Evolutionary conservation across 2,113 vertebrate genomes (phyloP).

Genomic region (Corythoichthys intestinalis): DNA sequence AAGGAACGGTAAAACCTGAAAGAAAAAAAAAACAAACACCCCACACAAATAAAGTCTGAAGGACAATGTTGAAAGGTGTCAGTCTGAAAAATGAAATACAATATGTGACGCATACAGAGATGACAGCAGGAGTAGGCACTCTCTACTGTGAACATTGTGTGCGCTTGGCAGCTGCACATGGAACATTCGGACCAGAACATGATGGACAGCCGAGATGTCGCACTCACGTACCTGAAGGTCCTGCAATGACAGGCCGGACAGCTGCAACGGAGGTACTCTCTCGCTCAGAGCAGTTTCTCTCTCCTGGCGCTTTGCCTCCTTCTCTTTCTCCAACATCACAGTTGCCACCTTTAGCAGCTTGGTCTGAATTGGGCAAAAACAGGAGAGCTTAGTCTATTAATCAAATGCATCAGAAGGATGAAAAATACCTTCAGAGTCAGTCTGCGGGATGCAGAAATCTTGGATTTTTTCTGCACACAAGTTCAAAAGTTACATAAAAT

Average conservation of each 20-base stretch:
- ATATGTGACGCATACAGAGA: background rate
- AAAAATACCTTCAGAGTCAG: conserved; percentile 60
- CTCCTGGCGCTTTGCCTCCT: conserved; percentile 51
- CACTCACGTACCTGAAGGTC: conserved; percentile 64
- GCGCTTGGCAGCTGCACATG: background rate
- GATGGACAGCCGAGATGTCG: background rate
- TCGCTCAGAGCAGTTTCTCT: conserved; percentile 52
- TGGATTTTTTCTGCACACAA: conserved; percentile 53
- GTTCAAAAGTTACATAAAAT: background rate
- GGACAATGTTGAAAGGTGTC: background rate
- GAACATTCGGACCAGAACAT: conserved; percentile 7
- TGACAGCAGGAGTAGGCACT: background rate
- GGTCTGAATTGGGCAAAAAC: conserved; percentile 38
- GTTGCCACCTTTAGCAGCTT: conserved; percentile 63
- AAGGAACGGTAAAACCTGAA: background rate
- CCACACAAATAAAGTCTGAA: background rate
- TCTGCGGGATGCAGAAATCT: conserved; percentile 63
- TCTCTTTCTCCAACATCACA: conserved; percentile 55
- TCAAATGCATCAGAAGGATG: background rate
- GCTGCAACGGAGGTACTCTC: conserved; percentile 54
- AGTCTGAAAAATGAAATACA: background rate
- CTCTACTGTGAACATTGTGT: conserved; percentile 5
- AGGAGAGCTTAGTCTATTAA: background rate
- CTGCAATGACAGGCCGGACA: conserved; percentile 60
- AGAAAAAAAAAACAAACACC: background rate